Percentiles rank a stretch among this genome's conserved stretches.
Evolutionary conservation across 2,888 invertebrate species (phyloP).

Genomic region (Serripes groenlandicus): DNA sequence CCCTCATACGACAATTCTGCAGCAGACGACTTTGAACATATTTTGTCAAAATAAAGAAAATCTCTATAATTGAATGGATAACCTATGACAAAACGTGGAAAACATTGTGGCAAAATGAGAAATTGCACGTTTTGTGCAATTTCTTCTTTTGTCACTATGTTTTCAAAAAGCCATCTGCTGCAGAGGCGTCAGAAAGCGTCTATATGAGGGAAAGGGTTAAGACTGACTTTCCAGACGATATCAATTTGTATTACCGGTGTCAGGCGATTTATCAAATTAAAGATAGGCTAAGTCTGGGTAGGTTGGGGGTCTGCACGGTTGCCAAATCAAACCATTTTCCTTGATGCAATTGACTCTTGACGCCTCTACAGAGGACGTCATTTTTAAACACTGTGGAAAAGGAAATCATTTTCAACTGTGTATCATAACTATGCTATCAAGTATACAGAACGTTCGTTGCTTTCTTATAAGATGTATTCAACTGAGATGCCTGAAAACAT

Average conservation of each 20-base stretch:
- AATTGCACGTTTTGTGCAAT: not conserved
- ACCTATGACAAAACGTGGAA: too few species aligned
- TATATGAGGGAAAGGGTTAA: not conserved
- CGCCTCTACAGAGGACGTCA: not conserved
- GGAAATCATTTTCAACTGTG: too few species aligned
- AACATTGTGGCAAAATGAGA: not conserved
- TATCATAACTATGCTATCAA: too few species aligned
- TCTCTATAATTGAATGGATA: too few species aligned
- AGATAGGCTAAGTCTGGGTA: not conserved
- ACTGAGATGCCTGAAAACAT: too few species aligned
- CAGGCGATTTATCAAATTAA: not conserved
- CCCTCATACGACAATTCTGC: too few species aligned
- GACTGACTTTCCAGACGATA: not conserved
- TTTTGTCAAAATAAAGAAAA: too few species aligned
- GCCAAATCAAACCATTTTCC: not conserved
- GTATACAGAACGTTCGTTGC: too few species aligned
- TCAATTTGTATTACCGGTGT: not conserved
- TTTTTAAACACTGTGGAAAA: not conserved
- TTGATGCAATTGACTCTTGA: not conserved
- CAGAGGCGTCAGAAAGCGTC: not conserved
- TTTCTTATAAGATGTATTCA: too few species aligned
- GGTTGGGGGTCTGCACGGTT: not conserved
- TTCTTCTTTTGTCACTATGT: not conserved
- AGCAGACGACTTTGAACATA: too few species aligned
- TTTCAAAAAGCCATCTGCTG: not conserved